phyloP scores from a whole-genome alignment of 2,888 invertebrate species.

The Meliscaeva auricollis region DNA sequence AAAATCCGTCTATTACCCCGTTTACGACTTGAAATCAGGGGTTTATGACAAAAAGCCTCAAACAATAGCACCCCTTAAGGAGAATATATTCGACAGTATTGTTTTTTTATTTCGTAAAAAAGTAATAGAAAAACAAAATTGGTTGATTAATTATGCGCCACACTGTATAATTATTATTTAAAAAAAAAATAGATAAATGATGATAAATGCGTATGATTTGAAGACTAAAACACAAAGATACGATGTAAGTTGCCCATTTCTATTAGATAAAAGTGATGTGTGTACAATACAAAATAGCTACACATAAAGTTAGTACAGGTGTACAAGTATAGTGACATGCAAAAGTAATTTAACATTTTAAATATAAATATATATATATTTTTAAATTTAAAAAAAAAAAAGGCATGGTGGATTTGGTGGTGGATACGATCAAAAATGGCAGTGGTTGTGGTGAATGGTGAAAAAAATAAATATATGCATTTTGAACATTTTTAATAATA shows the following conservation, averaged over 20 bases:
- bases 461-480: constrained; percentile 52
- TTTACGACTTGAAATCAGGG: too few species aligned
- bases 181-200: constrained; percentile 19
- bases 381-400: background rate
- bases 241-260: constrained; percentile 74
- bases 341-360: constrained; percentile 33
- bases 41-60: too few species aligned
- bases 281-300: constrained; percentile 35
- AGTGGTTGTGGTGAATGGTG: constrained; percentile 42
- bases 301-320: constrained; percentile 44
- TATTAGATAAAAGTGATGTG: constrained; percentile 56
- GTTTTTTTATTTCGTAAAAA: too few species aligned
- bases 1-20: too few species aligned
- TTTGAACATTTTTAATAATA: constrained; percentile 30
- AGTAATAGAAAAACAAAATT: too few species aligned
- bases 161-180: background rate
- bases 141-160: too few species aligned
- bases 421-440: background rate
- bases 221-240: constrained; percentile 57
- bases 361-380: background rate
- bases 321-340: constrained; percentile 44
- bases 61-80: too few species aligned
- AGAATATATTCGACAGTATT: too few species aligned
- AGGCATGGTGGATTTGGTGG: constrained; percentile 47
- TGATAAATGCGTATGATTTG: constrained; percentile 43